These are phyloP conservation scores for Coleophora deauratella DNA, from an alignment of 2,888 invertebrate species.

Conservation along the genomic window DNA sequence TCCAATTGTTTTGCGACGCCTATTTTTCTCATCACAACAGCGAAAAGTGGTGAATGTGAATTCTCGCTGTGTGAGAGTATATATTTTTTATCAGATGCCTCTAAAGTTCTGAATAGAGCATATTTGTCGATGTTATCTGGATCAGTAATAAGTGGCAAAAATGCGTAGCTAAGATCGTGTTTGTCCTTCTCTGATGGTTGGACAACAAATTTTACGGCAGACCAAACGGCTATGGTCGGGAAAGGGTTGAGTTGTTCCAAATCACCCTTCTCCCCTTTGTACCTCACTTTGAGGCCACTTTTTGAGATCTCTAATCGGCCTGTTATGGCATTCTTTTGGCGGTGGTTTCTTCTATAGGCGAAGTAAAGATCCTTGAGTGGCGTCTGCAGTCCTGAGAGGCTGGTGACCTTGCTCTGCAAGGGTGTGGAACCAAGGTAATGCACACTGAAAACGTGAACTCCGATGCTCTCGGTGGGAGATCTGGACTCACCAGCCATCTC, in stretches of 20 bases:
- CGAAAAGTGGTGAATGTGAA: slow-evolving; percentile 88
- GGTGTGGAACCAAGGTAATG: slow-evolving; percentile 89
- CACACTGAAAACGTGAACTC: slow-evolving; percentile 78
- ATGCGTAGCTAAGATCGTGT: slow-evolving; percentile 78
- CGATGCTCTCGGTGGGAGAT: slow-evolving; percentile 65
- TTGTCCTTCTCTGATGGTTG: slow-evolving; percentile 75
- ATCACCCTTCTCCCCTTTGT: slow-evolving; percentile 76
- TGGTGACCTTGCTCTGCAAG: slow-evolving; percentile 85
- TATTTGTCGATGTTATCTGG: slow-evolving; percentile 85
- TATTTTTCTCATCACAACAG: slow-evolving; percentile 90
- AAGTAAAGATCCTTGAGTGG: slow-evolving; percentile 85
- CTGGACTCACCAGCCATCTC: slow-evolving; percentile 77
- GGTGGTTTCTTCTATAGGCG: slow-evolving; percentile 70
- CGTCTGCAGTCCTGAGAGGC: slow-evolving; percentile 85
- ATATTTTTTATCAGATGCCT: slow-evolving; percentile 70
- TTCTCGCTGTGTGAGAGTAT: slow-evolving; percentile 74
- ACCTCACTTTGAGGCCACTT: slow-evolving; percentile 82
- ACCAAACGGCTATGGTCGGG: slow-evolving; percentile 94
- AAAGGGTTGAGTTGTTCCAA: slow-evolving; percentile 85
- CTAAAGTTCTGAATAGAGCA: slow-evolving; percentile 75
- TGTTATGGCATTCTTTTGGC: slow-evolving; percentile 67
- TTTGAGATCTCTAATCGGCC: slow-evolving; percentile 80
- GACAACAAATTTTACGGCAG: slow-evolving; percentile 88
- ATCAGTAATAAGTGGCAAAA: slow-evolving; percentile 88
- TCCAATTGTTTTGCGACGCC: slow-evolving; percentile 86